Conservation (phyloP, 2,797 vertebrate species). For the Hydrolagus colliei region DNA sequence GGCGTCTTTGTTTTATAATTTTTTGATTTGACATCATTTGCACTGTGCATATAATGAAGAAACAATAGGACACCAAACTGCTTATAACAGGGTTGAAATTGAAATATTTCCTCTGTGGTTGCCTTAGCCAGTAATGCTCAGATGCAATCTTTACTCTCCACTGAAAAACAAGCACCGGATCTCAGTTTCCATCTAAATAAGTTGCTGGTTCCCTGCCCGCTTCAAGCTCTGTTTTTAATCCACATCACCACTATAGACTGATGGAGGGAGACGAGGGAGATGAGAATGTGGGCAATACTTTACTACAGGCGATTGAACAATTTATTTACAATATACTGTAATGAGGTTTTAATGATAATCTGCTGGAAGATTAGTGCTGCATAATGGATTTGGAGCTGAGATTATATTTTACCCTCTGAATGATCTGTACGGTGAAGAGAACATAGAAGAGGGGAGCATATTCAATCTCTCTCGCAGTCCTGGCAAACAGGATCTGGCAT, state of each 20-base stretch:
- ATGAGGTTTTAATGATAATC: too few relatives aligned
- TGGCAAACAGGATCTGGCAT: too few relatives aligned
- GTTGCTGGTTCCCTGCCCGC: neutral
- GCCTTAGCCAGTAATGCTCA: neutral
- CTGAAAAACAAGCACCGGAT: slow-evolving; percentile 15
- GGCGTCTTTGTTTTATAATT: neutral
- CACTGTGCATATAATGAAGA: neutral
- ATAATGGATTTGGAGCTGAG: too few relatives aligned
- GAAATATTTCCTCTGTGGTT: neutral
- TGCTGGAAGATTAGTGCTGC: too few relatives aligned
- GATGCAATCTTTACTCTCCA: neutral
- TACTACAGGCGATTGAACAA: neutral
- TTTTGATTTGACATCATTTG: neutral
- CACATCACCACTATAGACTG: neutral
- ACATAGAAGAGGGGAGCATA: too few relatives aligned
- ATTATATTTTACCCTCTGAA: too few relatives aligned
- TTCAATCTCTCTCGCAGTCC: too few relatives aligned
- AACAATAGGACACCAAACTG: neutral
- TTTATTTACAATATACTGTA: too few relatives aligned
- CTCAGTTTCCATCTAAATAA: slow-evolving; percentile 13
- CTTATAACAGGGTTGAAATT: neutral
- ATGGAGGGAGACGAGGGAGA: neutral
- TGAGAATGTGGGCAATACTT: neutral
- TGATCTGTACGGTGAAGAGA: too few relatives aligned
- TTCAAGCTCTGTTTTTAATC: slow-evolving; percentile 13